Evolutionary conservation across 2,888 invertebrate species (phyloP).

Genomic region (Polyommatus icarus): DNA sequence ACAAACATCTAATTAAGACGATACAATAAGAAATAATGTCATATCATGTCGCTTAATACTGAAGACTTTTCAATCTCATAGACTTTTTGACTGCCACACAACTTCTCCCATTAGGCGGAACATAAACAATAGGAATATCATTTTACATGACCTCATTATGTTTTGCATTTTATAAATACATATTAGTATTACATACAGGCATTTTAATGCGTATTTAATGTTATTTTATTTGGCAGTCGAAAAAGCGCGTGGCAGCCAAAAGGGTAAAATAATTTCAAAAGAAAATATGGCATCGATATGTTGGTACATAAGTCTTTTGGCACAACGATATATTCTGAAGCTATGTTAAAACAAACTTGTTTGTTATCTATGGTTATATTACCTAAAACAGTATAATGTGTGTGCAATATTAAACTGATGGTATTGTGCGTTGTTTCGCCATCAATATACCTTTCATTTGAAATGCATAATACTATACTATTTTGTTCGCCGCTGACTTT

Average conservation of each 20-base stretch:
- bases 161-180: not conserved
- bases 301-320: constrained; percentile 21
- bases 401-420: not conserved
- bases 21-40: not conserved
- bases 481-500: not conserved
- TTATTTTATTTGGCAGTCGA: constrained; percentile 16
- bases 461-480: not conserved
- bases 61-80: constrained; percentile 2
- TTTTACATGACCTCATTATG: not conserved
- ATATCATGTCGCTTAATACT: constrained; percentile 5
- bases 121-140: constrained; percentile 5
- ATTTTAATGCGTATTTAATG: not conserved
- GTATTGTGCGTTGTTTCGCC: not conserved
- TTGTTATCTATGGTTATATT: not conserved
- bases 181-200: not conserved
- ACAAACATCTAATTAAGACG: constrained; percentile 6
- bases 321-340: constrained; percentile 15
- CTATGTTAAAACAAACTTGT: not conserved
- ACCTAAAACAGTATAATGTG: not conserved
- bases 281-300: constrained; percentile 25
- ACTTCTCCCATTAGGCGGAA: constrained; percentile 4
- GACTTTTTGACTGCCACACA: not conserved
- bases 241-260: constrained; percentile 15
- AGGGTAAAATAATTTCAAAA: not conserved
- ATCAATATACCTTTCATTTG: not conserved